Conservation (phyloP, 30 jellyfish, hydroid and myxozoan genomes). For the Euphysa ruthae region DNA sequence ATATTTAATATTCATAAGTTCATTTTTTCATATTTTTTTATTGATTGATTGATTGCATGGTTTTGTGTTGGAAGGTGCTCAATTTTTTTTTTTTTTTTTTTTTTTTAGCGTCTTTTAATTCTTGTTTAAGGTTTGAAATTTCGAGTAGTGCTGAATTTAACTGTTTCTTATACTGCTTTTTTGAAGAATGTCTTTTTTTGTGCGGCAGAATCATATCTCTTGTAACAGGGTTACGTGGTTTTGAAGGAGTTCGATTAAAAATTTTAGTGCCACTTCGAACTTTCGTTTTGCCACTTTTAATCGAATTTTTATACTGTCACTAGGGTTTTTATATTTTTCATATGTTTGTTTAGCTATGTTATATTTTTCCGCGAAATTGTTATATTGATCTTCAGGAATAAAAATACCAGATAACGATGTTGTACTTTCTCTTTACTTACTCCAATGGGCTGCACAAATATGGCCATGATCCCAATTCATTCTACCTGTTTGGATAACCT, state of each 20-base stretch:
- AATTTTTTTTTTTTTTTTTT: neutral
- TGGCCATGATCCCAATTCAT: conserved; percentile 1
- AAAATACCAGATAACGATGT: neutral
- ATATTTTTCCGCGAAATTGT: neutral
- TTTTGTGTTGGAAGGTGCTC: neutral
- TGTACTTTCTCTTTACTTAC: neutral
- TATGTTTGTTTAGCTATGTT: neutral
- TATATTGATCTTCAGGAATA: too few species aligned
- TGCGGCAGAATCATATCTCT: neutral
- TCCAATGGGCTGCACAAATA: conserved; percentile 1
- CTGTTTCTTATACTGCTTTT: neutral
- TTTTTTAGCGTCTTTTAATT: neutral
- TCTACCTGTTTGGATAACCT: too few species aligned
- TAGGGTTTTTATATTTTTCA: neutral
- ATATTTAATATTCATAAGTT: neutral
- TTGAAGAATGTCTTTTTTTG: neutral
- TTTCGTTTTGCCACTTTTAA: neutral
- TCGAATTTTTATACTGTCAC: neutral
- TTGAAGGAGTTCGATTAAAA: neutral
- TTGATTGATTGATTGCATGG: neutral
- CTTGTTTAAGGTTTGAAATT: neutral
- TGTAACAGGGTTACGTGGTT: neutral
- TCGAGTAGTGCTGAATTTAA: neutral
- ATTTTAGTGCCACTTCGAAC: neutral
- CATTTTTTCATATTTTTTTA: neutral